Conservation (phyloP, 1,140 invertebrate genomes). For the Ephestia elutella region DNA sequence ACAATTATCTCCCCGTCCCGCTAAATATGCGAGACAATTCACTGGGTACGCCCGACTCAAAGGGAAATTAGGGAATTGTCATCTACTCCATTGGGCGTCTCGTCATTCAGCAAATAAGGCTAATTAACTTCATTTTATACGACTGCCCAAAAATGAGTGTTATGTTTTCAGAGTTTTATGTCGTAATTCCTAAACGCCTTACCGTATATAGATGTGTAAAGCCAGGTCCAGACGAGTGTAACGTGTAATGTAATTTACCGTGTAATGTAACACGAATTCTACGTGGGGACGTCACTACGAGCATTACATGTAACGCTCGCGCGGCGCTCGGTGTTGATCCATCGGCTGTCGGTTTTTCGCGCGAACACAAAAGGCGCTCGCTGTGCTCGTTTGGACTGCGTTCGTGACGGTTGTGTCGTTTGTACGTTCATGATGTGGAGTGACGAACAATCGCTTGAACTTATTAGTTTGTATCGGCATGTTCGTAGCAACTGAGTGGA, state of each 20-base stretch:
- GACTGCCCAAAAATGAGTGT: too few species aligned
- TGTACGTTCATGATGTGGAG: conserved; percentile 21
- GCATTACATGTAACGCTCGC: conserved; percentile 26
- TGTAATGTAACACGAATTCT: not conserved
- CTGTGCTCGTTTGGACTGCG: conserved; percentile 22
- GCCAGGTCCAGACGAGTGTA: conserved; percentile 11
- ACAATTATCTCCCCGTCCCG: not conserved
- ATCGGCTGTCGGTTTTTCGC: conserved; percentile 29
- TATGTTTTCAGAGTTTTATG: too few species aligned
- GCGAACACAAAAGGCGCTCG: conserved; percentile 27
- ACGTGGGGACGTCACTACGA: conserved; percentile 25
- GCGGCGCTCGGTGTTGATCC: conserved; percentile 27
- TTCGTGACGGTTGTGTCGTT: conserved; percentile 22
- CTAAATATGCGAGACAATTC: not conserved
- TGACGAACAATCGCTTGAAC: conserved; percentile 19
- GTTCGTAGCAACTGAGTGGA: conserved; percentile 23
- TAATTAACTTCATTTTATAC: too few species aligned
- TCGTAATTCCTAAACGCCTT: too few species aligned
- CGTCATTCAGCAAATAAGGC: not conserved
- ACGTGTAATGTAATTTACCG: too few species aligned
- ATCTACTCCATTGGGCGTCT: not conserved
- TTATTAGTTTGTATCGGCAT: not conserved
- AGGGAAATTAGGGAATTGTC: not conserved
- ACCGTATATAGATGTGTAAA: too few species aligned
- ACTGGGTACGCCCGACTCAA: not conserved